Evolutionary conservation across 2,888 invertebrate species (phyloP), one percentile per base, ranked within the genome.

Genomic region (Xestia rhomboidea): DNA sequence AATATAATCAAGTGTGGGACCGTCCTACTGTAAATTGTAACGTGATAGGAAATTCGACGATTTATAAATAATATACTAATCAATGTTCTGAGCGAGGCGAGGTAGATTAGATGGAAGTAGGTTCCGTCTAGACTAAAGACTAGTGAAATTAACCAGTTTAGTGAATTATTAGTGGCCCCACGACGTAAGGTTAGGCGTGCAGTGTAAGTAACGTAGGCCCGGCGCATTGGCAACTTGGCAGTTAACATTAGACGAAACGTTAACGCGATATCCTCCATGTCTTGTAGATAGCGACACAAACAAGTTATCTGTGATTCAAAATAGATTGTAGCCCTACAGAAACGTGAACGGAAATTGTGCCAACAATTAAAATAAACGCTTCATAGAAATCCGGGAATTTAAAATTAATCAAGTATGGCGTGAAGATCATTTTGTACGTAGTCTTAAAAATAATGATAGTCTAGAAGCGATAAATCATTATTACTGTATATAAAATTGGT

Each of bases 21-120:
- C 96, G 96, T 96, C 96, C 96, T 96, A 93, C 93, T 95, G 94
- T 95, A 93, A 92, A 94, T 93, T 94, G 86, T 93, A 93, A 94
- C 90, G 94, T 94, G 93, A 94, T 95, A 96, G 94, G 92, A 86
- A 93, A 94, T 93, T 93, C 90, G 92, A 94, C 90, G 92, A 92
- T 91, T 91, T 92, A 93, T 92, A 91, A 91, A 82, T 82, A 88
- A 68, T 89, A 76, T 83, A 86, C 88, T 90, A 90, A 89, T 90
- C 80, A 89, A 80, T 88, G 83, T 91, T 92, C 90, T 89, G 90
- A 87, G 85, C 77, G 83, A 89, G 88, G 87, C 86, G 90, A 88
- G 83, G 89, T 84, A 84, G 83, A 49, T 86, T 91, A 90, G 93
- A 86, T 88, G 91, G 91, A 91, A 90, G 88, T 90, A 95, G 94